Percentiles rank a stretch among this genome's conserved stretches.
Conservation (phyloP, 2,888 invertebrate genomes). For the Oxycera nigricornis region DNA sequence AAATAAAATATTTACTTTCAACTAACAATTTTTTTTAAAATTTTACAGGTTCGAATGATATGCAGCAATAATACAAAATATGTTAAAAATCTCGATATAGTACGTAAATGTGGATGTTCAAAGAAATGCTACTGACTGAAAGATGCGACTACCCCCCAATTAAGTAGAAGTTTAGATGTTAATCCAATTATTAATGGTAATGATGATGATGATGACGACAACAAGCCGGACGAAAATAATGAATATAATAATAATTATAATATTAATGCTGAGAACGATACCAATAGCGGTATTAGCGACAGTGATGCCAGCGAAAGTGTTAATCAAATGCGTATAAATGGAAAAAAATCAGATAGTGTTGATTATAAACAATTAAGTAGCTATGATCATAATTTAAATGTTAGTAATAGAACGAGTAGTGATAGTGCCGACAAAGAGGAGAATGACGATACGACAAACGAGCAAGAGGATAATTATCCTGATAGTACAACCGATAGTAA, state of each 20-base stretch:
- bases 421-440: constrained; percentile 47
- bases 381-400: constrained; percentile 53
- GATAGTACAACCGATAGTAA: constrained; percentile 35
- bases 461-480: constrained; percentile 46
- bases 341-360: constrained; percentile 26
- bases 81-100: constrained; percentile 95
- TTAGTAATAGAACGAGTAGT: constrained; percentile 49
- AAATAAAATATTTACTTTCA: too few species aligned
- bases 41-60: constrained; percentile 80
- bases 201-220: background rate
- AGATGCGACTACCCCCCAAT: constrained; percentile 67
- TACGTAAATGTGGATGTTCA: constrained; percentile 95
- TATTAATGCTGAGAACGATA: constrained; percentile 50
- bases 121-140: constrained; percentile 85
- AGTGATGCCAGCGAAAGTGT: constrained; percentile 19
- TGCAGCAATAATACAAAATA: constrained; percentile 92
- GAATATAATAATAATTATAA: background rate
- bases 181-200: constrained; percentile 47
- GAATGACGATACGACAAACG: constrained; percentile 44
- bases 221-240: constrained; percentile 33
- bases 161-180: constrained; percentile 61
- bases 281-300: background rate
- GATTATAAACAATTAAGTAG: constrained; percentile 53
- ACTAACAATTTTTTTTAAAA: too few species aligned
- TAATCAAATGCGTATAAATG: constrained; percentile 24